Conservation (phyloP, 2,888 invertebrate species). For the Xestoiulus laeticollis region DNA sequence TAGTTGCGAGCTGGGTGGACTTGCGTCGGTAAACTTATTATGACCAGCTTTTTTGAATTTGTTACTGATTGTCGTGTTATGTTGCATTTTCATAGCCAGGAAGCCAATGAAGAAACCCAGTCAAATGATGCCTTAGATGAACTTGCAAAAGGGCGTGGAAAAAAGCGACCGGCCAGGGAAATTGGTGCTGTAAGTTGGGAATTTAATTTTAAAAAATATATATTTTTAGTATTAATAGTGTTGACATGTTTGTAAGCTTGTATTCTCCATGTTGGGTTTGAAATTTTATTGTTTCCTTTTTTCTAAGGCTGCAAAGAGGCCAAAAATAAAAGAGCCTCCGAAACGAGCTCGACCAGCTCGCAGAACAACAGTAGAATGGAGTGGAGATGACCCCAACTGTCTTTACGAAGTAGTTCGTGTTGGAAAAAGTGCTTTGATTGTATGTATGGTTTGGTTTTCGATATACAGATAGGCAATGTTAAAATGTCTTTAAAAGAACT, state of each 20-base stretch:
- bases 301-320: slow-evolving; percentile 43
- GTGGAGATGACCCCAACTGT: slow-evolving; percentile 54
- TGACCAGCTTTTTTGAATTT: too few species aligned
- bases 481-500: too few species aligned
- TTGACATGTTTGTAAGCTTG: too few species aligned
- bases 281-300: too few species aligned
- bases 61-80: neutral
- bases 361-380: slow-evolving; percentile 48
- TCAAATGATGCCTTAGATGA: slow-evolving; percentile 34
- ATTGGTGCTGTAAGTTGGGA: neutral
- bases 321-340: slow-evolving; percentile 48
- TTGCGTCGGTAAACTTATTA: too few species aligned
- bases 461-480: neutral
- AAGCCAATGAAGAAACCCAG: slow-evolving; percentile 36
- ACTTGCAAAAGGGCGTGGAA: neutral
- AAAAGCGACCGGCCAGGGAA: slow-evolving; percentile 6
- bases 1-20: too few species aligned
- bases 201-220: too few species aligned
- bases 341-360: slow-evolving; percentile 53
- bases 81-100: neutral
- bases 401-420: slow-evolving; percentile 72
- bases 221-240: neutral
- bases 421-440: slow-evolving; percentile 82
- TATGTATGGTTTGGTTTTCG: slow-evolving; percentile 63
- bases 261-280: too few species aligned